Base-by-base conservation (phyloP, 2,888 invertebrate genomes). In the Malthinus seriepunctatus region DNA sequence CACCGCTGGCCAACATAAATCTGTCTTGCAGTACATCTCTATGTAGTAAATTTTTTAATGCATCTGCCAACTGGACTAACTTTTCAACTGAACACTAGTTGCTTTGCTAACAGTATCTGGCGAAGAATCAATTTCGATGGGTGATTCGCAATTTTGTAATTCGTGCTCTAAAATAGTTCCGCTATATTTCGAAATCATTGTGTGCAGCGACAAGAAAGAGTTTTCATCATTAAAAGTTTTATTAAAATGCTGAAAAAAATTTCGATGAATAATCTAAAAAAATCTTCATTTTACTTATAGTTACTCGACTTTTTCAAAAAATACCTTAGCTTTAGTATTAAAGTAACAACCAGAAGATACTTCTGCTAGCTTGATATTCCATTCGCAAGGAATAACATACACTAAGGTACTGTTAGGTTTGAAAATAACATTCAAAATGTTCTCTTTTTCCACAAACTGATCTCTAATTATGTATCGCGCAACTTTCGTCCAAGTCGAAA, bases 341-440 rank as follows among this genome's bases (percentile, higher is more conserved):
- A 93, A 93, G 39, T 81, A 81, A 75, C 89, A 88, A 50, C 90
- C 5, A 5, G 23, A 5, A 5, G 2, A 5, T 5, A 23, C 23
- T 23, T 23, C 23, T 23, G 23, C 23, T 23, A 95, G 82, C 75
- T 95, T 95, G 2, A 94, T 90, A 78, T 96, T 96, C 87, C 93
- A 96, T 71, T 90, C 88, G 73, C 95, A 95, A 47, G 92, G 89
- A 59, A 95, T 83, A 71, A 84, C 84, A 73, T 87, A 88, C 9
- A 95, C 83, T 38, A 92, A 81, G 55, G 83, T 78, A 0, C 92
- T 90, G 71, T 89, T 81, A 66, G 86, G 85, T 71, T 89, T 89
- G 54, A 95, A 84, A n/a, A 95, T 86, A 0, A 93, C 89, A 77
- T 96, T 95, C 69, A 95, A 90, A 51, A 95, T 89, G 77, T 95